Evolutionary conservation across 2,797 vertebrate species (phyloP), one percentile per base, ranked within the genome.

Genomic region (Rachycentron canadum): DNA sequence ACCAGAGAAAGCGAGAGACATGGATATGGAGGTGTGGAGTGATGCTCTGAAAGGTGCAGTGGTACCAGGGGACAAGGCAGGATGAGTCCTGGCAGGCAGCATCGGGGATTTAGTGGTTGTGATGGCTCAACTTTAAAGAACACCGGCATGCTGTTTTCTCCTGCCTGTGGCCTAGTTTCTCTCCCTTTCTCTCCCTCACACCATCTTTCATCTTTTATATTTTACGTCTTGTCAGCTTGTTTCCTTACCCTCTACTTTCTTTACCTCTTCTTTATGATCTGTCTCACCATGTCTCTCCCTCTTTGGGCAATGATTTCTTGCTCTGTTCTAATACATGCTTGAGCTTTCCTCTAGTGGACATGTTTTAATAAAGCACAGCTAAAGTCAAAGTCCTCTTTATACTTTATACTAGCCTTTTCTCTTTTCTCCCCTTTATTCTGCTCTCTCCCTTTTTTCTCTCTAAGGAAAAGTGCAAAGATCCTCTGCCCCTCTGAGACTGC

Each of bases 71-170:
- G 75, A 80, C 7, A 19, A 62, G 59, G 62, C 55, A 12, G 79
- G 78, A 77, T 43, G 76, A 85, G 78, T 79, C 57, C 82, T 88
- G 81, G 85, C 85, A 89, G 77, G 57, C 73, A 23, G 61, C 40
- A 26, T 47, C 4, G 5, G 80, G 86, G 86, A 81, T 79, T 76
- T 62, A 65, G 81, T 66, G 74, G 67, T 69, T 61, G 67, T 45
- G 83, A 90, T 83, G 89, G 86, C 86, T 91, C 81, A 76, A 84
- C 87, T 91, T 86, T 82, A 88, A 89, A 91, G 81, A 90, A 82
- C 73, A 63, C 56, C 81, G 21, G 57, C 21, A 1, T 21, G 58
- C 77, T 4, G 21, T 69, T 84, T 85, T 81, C 79, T 76, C 78
- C 79, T 49, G 56, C 71, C 73, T 45, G 53, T 91, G 90, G 59